These are phyloP conservation scores for Campodea augens DNA, from an alignment of 1,140 invertebrate genomes.

Conservation along the genomic window DNA sequence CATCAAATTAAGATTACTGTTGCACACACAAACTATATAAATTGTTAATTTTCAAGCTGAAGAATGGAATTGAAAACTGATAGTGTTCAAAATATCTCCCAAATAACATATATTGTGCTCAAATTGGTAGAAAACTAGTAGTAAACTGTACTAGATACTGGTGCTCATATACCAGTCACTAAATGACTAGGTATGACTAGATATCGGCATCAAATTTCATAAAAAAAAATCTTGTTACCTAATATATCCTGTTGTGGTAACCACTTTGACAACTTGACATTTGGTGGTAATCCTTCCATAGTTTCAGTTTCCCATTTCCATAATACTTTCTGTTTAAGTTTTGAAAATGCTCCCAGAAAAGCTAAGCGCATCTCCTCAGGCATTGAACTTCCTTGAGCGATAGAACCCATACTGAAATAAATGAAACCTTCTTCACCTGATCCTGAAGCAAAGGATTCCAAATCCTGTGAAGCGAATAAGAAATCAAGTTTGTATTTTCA, in stretches of 20 bases:
- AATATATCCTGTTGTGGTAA: conserved; percentile 47
- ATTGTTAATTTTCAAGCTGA: too few species aligned
- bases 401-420: conserved; percentile 35
- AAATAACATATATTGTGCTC: too few species aligned
- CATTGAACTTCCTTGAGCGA: conserved; percentile 37
- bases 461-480: neutral
- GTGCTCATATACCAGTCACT: too few species aligned
- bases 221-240: too few species aligned
- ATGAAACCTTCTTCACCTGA: conserved; percentile 26
- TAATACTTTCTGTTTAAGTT: conserved; percentile 38
- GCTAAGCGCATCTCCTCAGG: conserved; percentile 32
- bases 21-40: too few species aligned
- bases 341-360: conserved; percentile 35
- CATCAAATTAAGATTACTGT: too few species aligned
- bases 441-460: neutral
- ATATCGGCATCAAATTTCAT: too few species aligned
- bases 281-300: conserved; percentile 33
- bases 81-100: too few species aligned
- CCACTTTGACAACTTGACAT: conserved; percentile 43
- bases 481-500: neutral
- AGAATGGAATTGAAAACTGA: too few species aligned
- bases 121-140: too few species aligned
- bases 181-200: too few species aligned
- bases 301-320: conserved; percentile 51
- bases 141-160: too few species aligned